Evolutionary conservation across 2,113 vertebrate genomes (phyloP).

Genomic region (Menura novaehollandiae): DNA sequence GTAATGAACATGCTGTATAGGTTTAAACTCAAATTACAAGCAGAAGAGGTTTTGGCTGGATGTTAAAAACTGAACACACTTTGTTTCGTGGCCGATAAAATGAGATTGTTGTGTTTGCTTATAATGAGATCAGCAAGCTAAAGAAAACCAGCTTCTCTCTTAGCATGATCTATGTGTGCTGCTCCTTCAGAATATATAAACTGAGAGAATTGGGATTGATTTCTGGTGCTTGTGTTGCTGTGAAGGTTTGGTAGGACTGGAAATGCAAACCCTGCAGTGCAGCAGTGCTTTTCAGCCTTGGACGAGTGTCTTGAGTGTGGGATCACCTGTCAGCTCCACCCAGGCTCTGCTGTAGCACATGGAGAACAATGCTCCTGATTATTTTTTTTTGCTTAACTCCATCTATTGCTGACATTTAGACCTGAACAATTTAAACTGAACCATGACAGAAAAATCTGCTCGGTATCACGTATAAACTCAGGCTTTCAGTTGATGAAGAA

Average conservation of each 20-base stretch:
- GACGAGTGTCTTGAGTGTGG: accelerated
- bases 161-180: background rate
- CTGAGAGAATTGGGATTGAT: background rate
- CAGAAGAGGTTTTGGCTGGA: background rate
- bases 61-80: background rate
- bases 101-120: background rate
- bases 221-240: background rate
- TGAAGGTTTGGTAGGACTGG: background rate
- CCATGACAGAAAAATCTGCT: background rate
- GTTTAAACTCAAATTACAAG: background rate
- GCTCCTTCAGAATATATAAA: background rate
- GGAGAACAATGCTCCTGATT: too few species aligned
- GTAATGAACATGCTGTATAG: background rate
- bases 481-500: background rate
- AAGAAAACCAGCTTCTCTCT: background rate
- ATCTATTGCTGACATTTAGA: background rate
- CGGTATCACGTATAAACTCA: background rate
- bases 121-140: background rate
- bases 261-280: background rate
- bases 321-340: background rate
- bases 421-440: background rate
- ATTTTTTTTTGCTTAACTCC: background rate
- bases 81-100: background rate
- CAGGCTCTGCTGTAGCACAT: background rate
- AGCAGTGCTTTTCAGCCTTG: background rate